Conservation (phyloP, 2,797 vertebrate species). For the Tamandua tetradactyla region DNA sequence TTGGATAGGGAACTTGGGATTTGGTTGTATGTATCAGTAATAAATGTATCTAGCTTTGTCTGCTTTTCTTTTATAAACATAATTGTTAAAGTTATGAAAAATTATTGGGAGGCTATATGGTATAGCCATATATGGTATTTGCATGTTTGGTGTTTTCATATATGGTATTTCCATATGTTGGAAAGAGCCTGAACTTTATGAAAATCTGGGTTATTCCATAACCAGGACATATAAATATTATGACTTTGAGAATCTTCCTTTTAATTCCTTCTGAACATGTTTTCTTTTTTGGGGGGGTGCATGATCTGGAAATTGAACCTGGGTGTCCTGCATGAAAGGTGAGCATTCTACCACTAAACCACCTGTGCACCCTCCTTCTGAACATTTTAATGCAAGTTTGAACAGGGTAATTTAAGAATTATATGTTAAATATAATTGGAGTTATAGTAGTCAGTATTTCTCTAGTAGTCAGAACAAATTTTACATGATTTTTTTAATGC, state of each 20-base stretch:
- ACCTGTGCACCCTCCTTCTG: too few relatives aligned
- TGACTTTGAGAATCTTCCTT: conserved; percentile 34
- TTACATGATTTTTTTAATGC: conserved; percentile 8
- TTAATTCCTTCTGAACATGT: conserved; percentile 42
- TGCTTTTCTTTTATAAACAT: conserved; percentile 45
- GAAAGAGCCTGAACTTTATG: conserved; percentile 27
- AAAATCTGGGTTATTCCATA: conserved; percentile 30
- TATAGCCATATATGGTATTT: too few relatives aligned
- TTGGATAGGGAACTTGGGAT: background rate
- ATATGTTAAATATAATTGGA: too few relatives aligned
- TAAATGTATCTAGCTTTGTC: background rate
- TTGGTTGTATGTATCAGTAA: background rate
- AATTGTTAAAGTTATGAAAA: background rate
- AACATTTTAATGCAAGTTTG: conserved; percentile 45
- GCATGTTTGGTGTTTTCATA: too few relatives aligned
- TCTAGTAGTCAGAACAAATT: background rate
- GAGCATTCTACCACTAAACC: too few relatives aligned
- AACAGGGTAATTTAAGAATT: conserved; percentile 29
- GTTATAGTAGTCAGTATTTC: too few relatives aligned
- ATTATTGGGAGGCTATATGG: background rate
- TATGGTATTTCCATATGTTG: too few relatives aligned
- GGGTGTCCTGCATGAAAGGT: too few relatives aligned
- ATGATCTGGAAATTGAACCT: too few relatives aligned
- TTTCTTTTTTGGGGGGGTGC: too few relatives aligned
- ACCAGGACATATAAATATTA: background rate